Percentiles rank a stretch among this genome's conserved stretches.
These are phyloP conservation scores for Pogonomyrmex barbatus DNA, from an alignment of 1,140 invertebrate species.

Conservation along the genomic window DNA sequence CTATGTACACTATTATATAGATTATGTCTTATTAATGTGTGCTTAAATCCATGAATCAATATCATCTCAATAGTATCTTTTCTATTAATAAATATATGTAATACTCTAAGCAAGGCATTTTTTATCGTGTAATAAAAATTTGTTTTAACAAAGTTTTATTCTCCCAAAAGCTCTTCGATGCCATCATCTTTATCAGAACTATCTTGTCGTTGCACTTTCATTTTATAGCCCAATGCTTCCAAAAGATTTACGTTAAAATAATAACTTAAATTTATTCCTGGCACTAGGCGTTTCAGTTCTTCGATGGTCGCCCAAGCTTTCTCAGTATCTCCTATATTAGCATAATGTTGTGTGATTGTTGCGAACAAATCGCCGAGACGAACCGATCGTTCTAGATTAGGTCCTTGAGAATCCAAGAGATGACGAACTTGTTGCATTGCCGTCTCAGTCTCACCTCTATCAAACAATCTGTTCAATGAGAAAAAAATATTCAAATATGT, in stretches of 20 bases:
- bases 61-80: too few relatives aligned
- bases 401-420: slow-evolving; percentile 85
- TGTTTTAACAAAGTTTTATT: slow-evolving; percentile 66
- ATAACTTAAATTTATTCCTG: slow-evolving; percentile 84
- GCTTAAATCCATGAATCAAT: too few relatives aligned
- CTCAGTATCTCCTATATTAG: slow-evolving; percentile 82
- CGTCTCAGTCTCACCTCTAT: slow-evolving; percentile 85
- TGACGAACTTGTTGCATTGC: slow-evolving; percentile 87
- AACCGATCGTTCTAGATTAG: slow-evolving; percentile 86
- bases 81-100: too few relatives aligned
- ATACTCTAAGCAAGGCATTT: background rate
- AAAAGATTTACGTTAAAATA: slow-evolving; percentile 82
- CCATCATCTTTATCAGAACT: slow-evolving; percentile 83
- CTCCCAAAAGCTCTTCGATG: slow-evolving; percentile 84
- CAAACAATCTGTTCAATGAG: slow-evolving; percentile 82
- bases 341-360: slow-evolving; percentile 86
- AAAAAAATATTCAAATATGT: slow-evolving; percentile 5
- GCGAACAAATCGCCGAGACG: slow-evolving; percentile 87
- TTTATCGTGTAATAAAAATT: background rate
- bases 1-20: too few relatives aligned
- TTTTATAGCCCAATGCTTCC: slow-evolving; percentile 82
- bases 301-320: slow-evolving; percentile 82
- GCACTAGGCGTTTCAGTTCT: slow-evolving; percentile 82
- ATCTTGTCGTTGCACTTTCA: slow-evolving; percentile 79
- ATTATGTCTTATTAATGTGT: too few relatives aligned